These are phyloP conservation scores for Vanessa atalanta DNA, from an alignment of 1,140 invertebrate genomes.

Conservation along the genomic window DNA sequence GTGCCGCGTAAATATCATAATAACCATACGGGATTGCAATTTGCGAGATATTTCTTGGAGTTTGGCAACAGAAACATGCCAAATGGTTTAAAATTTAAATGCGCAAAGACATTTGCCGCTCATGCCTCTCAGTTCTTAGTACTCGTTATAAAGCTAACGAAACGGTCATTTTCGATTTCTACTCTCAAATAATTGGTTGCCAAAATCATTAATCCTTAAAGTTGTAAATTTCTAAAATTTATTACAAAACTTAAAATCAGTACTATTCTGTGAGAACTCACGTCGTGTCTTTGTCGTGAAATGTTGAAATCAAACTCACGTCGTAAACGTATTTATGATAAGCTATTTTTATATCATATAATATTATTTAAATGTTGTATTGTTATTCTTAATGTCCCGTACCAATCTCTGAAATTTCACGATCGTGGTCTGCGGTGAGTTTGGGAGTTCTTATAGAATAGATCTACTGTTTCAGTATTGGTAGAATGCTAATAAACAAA, in stretches of 20 bases:
- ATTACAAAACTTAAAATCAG: background rate
- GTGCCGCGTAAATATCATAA: slow-evolving; percentile 32
- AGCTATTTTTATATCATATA: too few species aligned
- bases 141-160: slow-evolving; percentile 28
- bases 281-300: too few species aligned
- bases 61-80: slow-evolving; percentile 33
- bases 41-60: slow-evolving; percentile 32
- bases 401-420: too few species aligned
- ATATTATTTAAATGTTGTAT: too few species aligned
- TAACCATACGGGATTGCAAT: slow-evolving; percentile 32
- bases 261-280: too few species aligned
- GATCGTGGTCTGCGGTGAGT: too few species aligned
- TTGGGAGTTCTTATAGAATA: too few species aligned
- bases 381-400: too few species aligned
- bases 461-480: background rate
- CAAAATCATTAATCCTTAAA: slow-evolving; percentile 14
- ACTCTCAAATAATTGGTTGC: slow-evolving; percentile 7
- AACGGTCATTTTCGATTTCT: slow-evolving; percentile 28
- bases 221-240: slow-evolving; percentile 17
- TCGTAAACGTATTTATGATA: too few species aligned
- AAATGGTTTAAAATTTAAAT: slow-evolving; percentile 34
- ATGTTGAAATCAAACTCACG: too few species aligned
- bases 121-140: slow-evolving; percentile 14
- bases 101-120: slow-evolving; percentile 19
- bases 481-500: background rate